Evolutionary conservation across 2,888 invertebrate species (phyloP), one percentile per base, ranked within the genome.

Genomic region (Stenchaetothrips biformis): DNA sequence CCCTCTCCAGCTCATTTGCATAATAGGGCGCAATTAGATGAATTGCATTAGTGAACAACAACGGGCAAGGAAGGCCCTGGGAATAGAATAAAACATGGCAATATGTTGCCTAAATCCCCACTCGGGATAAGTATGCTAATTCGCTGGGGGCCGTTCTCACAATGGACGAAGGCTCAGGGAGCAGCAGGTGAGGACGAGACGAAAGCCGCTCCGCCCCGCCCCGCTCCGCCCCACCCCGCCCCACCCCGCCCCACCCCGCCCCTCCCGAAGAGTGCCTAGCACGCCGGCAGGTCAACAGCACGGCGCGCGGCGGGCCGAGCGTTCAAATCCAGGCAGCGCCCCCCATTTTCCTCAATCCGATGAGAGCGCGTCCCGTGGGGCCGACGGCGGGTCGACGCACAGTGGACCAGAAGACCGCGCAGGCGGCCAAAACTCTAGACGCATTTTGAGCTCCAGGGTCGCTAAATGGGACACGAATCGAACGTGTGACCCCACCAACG

Each of bases 1-100:
- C 53, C 53, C 53, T 13, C 53, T 16, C 53, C 25, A 8, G 8
- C 67, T 74, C 21, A 74, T 74, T 74, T 74, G 67, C 67, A 74
- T 74, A 74, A 74, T 74, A 74, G 67, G 67, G 67, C 67, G 67
- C 67, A 74, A 74, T 74, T 74, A 74, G 67, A 74, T 25, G 67
- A 74, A 74, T 74, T 74, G 67, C 67, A 74, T 74, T 74, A 74
- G 67, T 74, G 67, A 74, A 74, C 67, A 74, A 74, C 67, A 25
- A 25, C 67, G 25, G 59, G 59, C 18, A 18, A 18, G 59, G 59
- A 13, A 18, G 59, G 59, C 37, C 37, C 37, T 37, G 37, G 59
- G 59, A 18, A 18, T 59, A 18, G 67, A 74, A 74, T 74, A 74
- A 74, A 74, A 74, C 67, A 74, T 21, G n/a, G 67, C 67, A 74